Evolutionary conservation across 2,797 vertebrate species (phyloP), one percentile per base, ranked within the genome.

Genomic region (Lophius americanus): DNA sequence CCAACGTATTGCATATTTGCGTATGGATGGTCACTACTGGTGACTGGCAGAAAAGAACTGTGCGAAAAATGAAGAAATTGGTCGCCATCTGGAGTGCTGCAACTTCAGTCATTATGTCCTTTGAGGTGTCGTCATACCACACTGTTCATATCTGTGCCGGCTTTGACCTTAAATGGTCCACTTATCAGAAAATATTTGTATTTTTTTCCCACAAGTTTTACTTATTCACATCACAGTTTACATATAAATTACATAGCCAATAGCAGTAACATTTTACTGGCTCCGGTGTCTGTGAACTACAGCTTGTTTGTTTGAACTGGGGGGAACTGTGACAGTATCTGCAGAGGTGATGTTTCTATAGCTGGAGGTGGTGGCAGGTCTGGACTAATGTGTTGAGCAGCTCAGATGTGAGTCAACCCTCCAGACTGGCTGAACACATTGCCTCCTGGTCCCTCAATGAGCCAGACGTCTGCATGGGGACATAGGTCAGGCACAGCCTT

Each of bases 401-500:
- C 78, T 85, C 65, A 64, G 54, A 71, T 77, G 60, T 64, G 69
- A 71, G 70, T 78, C 61, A 68, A 74, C 81, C 84, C 78, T 84
- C 49, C 64, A 87, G 85, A 86, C 85, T 60, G 70, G 68, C 70
- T 69, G 59, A 70, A 73, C 72, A 68, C 62, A 51, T 77, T 61
- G 57, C 67, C 75, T 83, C 37, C 69, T 66, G 69, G 70, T 84
- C 70, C 68, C 70, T 76, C 68, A 85, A 81, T 64, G 77, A 85
- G 84, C 87, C 86, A 92, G 83, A 91, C 77, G 82, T 89, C 81
- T 91, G 76, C 72, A 64, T 72, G 60, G 57, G 73, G 57, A 86
- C 84, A 90, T 70, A 76, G 90, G 88, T 90, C 88, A 89, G 66
- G 68, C 68, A 56, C 85, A 75, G 84, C 82, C 79, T 91, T 92